phyloP scores from a whole-genome alignment of 1,140 invertebrate genomes.

The Mactra quadrangularis region DNA sequence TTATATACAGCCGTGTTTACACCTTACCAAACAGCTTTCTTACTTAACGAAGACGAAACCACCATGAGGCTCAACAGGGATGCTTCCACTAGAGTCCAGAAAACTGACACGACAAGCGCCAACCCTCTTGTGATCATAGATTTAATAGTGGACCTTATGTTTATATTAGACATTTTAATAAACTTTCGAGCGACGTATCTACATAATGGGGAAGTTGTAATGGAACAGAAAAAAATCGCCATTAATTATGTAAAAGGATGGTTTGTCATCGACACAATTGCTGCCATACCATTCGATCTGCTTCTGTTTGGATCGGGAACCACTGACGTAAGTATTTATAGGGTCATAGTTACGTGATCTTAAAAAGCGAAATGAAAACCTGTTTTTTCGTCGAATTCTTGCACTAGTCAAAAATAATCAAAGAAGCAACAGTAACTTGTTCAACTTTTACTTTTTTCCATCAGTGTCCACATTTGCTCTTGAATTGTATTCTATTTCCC shows the following conservation, averaged over 20 bases:
- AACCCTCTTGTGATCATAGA: conserved; percentile 83
- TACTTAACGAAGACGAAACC: conserved; percentile 91
- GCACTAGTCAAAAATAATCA: no score
- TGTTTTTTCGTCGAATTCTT: no score
- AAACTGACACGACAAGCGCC: conserved; percentile 73
- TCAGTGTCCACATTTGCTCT: no score
- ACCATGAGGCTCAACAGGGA: conserved; percentile 79
- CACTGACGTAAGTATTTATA: conserved; percentile 80
- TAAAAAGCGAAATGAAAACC: not conserved
- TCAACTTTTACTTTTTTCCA: no score
- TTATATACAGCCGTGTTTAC: conserved; percentile 99
- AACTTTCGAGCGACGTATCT: conserved; percentile 84
- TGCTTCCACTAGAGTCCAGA: conserved; percentile 66
- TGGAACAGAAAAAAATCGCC: conserved; percentile 83
- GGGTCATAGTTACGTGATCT: not conserved
- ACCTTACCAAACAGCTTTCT: conserved; percentile 98
- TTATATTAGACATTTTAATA: conserved; percentile 84
- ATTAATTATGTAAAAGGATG: conserved; percentile 84
- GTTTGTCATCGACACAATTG: conserved; percentile 83
- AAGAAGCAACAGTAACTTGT: no score
- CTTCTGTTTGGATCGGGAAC: conserved; percentile 83
- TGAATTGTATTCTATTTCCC: no score
- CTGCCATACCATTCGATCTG: conserved; percentile 83
- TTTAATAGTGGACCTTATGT: conserved; percentile 84
- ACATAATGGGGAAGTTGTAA: conserved; percentile 82